A percentile compares a stretch with the other conserved stretches of the same genome.
phyloP scores from a whole-genome alignment of 2,113 vertebrate genomes.

The Plectropomus leopardus region DNA sequence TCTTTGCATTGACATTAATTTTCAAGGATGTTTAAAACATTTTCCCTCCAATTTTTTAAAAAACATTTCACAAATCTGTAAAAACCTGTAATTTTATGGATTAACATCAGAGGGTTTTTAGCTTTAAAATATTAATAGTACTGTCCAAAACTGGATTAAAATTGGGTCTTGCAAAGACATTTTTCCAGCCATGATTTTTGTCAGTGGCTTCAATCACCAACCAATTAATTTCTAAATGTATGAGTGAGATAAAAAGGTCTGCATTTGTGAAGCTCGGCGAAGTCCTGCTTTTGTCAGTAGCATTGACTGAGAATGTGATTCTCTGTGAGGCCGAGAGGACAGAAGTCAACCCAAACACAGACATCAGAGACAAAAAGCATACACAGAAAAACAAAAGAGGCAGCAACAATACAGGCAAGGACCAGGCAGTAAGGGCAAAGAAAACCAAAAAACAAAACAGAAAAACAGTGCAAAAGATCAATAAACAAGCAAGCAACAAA shows the following conservation, averaged over 20 bases:
- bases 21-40: neutral
- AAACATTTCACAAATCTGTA: neutral
- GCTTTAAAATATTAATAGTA: too few species aligned
- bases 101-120: neutral
- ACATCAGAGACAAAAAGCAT: too few species aligned
- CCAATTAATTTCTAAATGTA: neutral
- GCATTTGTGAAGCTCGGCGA: neutral
- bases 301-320: neutral
- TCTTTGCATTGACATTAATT: neutral
- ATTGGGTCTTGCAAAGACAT: neutral
- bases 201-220: neutral
- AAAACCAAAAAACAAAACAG: too few species aligned
- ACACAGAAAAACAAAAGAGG: too few species aligned
- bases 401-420: too few species aligned
- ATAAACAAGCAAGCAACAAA: too few species aligned
- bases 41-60: too few species aligned
- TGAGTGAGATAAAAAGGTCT: neutral
- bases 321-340: too few species aligned
- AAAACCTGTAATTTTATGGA: neutral
- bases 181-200: neutral
- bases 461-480: too few species aligned
- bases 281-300: neutral
- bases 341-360: too few species aligned
- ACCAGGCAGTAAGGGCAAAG: too few species aligned
- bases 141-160: neutral